Evolutionary conservation across 2,888 invertebrate genomes (phyloP), one percentile per base, ranked within the genome.

Genomic region (Melanchra persicariae): DNA sequence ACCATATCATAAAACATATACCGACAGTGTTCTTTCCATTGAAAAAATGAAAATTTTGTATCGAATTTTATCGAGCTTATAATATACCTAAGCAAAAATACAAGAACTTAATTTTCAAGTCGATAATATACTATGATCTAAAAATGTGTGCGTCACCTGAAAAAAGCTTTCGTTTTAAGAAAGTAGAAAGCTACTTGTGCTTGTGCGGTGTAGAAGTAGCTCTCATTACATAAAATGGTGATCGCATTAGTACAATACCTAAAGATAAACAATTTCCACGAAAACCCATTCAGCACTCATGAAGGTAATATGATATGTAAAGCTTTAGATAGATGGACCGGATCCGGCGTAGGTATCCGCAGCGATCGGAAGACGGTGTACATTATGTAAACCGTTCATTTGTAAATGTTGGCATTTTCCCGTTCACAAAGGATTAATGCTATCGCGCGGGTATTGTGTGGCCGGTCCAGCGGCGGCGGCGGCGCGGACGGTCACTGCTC

Each of bases 341-440:
- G 45, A 4, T 52, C 73, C 26, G 47, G 26, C 19, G 60, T 59
- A 63, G 58, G 79, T 62, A 74, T 81, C 45, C 75, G 71, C 70
- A 75, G 68, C 64, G 71, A 81, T 83, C 76, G 76, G 78, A 80
- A 75, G 58, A 63, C 61, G 74, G 69, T 81, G 77, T 84, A 85
- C 78, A 81, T 81, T 79, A 85, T 85, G 83, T 85, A 85, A 85
- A 84, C 81, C 79, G 71, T 70, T 82, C 81, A 87, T 87, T 87
- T 87, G 82, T 87, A 79, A 86, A 82, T 82, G 82, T 79, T 84
- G 79, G 64, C 84, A 81, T 87, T 86, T 87, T 87, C 83, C 77
- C 83, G 55, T 85, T 85, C 81, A 88, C 89, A 90, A 89, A 89
- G 90, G 91, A 91, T 91, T 92, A 92, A 90, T 90, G 87, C 78